phyloP scores from a whole-genome alignment of 2,113 vertebrate genomes.

The Epinephelus lanceolatus region DNA sequence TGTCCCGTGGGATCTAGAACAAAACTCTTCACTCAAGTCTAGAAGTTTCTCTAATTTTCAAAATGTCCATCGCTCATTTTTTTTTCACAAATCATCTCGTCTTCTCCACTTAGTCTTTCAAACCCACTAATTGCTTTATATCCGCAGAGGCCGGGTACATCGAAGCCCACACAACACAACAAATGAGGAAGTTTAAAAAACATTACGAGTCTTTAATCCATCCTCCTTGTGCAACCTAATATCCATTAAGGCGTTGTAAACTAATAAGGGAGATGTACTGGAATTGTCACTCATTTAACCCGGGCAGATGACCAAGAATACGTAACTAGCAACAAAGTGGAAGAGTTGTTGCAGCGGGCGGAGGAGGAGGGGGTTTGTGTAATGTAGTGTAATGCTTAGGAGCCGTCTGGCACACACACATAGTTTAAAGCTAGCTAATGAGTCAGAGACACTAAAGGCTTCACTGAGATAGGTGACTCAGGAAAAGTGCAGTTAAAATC shows the following conservation, averaged over 20 bases:
- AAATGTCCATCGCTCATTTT: not conserved
- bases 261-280: not conserved
- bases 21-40: constrained; percentile 28
- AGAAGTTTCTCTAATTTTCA: constrained; percentile 10
- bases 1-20: constrained; percentile 10
- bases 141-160: not conserved
- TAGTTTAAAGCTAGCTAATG: not conserved
- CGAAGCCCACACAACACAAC: constrained; percentile 16
- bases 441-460: constrained; percentile 12
- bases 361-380: not conserved
- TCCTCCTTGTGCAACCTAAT: not conserved
- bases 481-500: constrained; percentile 13
- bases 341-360: not conserved
- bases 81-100: not conserved
- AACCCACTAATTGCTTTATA: constrained; percentile 36
- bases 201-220: constrained; percentile 25
- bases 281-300: constrained; percentile 17
- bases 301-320: constrained; percentile 1
- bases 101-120: constrained; percentile 27
- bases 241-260: constrained; percentile 12
- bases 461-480: constrained; percentile 16
- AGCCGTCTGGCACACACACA: constrained; percentile 1
- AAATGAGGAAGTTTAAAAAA: constrained; percentile 17
- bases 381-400: not conserved
- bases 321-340: not conserved